Evolutionary conservation across 2,113 vertebrate species (phyloP), one percentile per base, ranked within the genome.

Genomic region (Mystacornis crossleyi): DNA sequence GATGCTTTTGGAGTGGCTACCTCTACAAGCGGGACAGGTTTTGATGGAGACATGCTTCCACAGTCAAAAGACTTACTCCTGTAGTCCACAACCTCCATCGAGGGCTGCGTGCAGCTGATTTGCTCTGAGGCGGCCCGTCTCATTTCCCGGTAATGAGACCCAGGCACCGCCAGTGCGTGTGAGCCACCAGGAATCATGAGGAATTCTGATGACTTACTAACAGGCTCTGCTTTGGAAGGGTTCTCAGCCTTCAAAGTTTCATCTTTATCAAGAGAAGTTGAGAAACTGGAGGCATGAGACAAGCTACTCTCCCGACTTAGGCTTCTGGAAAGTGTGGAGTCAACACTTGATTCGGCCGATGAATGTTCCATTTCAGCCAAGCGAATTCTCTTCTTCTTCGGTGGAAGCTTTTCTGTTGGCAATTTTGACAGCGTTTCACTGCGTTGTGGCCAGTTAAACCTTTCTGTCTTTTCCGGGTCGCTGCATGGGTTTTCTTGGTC

Each of bases 41-140:
- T 98, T 31, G 98, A 97, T 2, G 98, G 98, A 81, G 98, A 98
- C 48, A 99, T 95, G 55, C 97, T 99, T 92, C 99, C 99, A 86
- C 98, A 99, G 94, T 99, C 99, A 3, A 99, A 99, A 6, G 99
- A 99, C 83, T 99, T 99, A 97, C 99, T 99, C 94, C 99, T 99
- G 81, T 99, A 98, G 74, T 99, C 99, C 55, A 97, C 98, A 51
- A 99, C 98, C 77, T 99, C 99, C 97, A 99, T 98, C 0, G 99
- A 98, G 0, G 98, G 98, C 57, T 99, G 99, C 1, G 98, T 98
- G 67, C 98, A 99, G 80, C 96, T 99, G 86, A 99, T 99, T 92
- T 99, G 99, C 91, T 99, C 99, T 0, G 99, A 99, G 6, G 99
- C 99, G 0, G 99, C 98, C 26, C 99, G 99, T 91, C 99, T 98